These are phyloP conservation scores for Gopherus evgoodei DNA, from an alignment of 2,113 vertebrate genomes.

Conservation along the genomic window DNA sequence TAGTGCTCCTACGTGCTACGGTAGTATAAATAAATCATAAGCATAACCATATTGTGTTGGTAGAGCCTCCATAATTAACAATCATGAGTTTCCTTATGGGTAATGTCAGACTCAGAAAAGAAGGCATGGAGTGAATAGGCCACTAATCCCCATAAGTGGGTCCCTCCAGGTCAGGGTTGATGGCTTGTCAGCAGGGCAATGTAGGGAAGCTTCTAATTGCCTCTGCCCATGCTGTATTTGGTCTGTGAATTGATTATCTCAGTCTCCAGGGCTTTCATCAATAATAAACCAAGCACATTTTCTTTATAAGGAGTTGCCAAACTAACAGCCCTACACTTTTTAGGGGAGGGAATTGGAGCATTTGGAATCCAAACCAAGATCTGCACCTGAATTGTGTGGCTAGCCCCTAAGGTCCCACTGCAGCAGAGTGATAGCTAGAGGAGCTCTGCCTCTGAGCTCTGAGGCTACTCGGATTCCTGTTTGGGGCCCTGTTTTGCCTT, in stretches of 20 bases:
- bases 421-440: neutral
- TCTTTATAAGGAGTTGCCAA: neutral
- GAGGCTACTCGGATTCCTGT: neutral
- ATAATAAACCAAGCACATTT: neutral
- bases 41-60: neutral
- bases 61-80: neutral
- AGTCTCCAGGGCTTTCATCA: neutral
- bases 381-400: neutral
- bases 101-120: neutral
- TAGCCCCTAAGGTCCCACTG: neutral
- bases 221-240: neutral
- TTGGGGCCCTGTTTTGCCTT: neutral
- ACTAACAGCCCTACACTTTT: rapidly evolving
- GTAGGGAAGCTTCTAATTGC: neutral
- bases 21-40: neutral
- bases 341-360: neutral
- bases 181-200: neutral
- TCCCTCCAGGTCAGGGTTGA: neutral
- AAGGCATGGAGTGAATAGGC: rapidly evolving
- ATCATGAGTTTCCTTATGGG: neutral
- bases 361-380: neutral
- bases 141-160: neutral
- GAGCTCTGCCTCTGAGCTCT: neutral
- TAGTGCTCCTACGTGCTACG: neutral
- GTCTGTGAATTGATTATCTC: neutral